These are phyloP conservation scores for Clanis bilineata DNA, from an alignment of 2,888 invertebrate genomes.

Conservation along the genomic window DNA sequence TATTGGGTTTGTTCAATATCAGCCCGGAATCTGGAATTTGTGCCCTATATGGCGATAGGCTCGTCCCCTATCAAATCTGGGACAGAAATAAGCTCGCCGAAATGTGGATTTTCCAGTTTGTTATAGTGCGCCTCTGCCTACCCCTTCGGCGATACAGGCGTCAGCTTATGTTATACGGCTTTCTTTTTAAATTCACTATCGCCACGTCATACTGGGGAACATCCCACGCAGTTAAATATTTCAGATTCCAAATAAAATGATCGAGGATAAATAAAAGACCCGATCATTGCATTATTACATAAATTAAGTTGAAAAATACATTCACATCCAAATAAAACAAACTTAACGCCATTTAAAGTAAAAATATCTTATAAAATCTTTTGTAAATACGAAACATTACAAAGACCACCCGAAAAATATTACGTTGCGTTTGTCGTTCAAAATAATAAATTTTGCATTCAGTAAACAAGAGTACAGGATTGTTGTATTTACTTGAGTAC, in stretches of 20 bases:
- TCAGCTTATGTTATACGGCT: too few species aligned
- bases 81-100: too few species aligned
- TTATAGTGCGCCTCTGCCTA: too few species aligned
- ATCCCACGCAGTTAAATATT: neutral
- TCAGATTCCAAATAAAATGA: neutral
- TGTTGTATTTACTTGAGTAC: neutral
- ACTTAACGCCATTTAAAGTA: neutral
- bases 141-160: too few species aligned
- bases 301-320: neutral
- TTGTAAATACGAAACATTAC: neutral
- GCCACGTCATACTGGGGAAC: neutral
- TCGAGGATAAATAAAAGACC: neutral
- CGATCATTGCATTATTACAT: neutral
- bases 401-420: constrained; percentile 12
- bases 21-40: too few species aligned
- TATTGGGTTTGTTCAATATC: too few species aligned
- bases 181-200: neutral
- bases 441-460: neutral
- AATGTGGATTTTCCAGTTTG: too few species aligned
- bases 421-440: neutral
- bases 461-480: constrained; percentile 1
- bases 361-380: neutral
- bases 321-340: neutral
- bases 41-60: too few species aligned
- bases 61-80: too few species aligned